Evolutionary conservation across 2,797 vertebrate genomes (phyloP).

Genomic region (Heteromormyrus szaboi): DNA sequence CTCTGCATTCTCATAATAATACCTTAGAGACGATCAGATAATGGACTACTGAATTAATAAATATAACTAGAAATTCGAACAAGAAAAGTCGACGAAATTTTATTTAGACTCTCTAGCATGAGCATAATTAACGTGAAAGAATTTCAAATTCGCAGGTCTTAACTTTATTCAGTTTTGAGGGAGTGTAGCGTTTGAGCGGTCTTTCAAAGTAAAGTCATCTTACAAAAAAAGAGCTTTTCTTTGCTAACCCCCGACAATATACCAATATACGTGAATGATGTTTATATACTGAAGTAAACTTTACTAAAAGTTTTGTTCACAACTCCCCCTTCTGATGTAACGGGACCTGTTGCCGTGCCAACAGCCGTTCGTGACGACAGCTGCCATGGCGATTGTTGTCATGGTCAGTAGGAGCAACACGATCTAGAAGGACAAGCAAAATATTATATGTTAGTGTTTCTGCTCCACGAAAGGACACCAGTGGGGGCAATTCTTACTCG

Average conservation of each 20-base stretch:
- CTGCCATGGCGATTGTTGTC: conserved; percentile 56
- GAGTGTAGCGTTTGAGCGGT: not conserved
- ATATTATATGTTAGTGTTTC: conserved; percentile 62
- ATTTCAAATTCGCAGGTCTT: not conserved
- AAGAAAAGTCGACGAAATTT: not conserved
- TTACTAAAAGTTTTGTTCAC: conserved; percentile 44
- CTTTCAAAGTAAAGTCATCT: not conserved
- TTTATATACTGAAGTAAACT: conserved; percentile 32
- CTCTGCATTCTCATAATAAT: not conserved
- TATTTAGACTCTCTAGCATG: not conserved
- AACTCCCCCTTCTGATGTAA: conserved; percentile 34
- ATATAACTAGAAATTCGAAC: not conserved
- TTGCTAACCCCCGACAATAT: not conserved
- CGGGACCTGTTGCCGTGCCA: conserved; percentile 46
- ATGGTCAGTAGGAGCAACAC: conserved; percentile 51
- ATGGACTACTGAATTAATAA: not conserved
- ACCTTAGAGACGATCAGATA: not conserved
- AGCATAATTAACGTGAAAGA: not conserved
- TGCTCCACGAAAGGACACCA: conserved; percentile 63
- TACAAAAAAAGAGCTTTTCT: not conserved
- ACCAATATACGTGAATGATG: not conserved
- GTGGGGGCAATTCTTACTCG: conserved; percentile 59
- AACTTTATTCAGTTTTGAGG: not conserved
- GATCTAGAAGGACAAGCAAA: conserved; percentile 48
- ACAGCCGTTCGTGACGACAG: conserved; percentile 53